phyloP scores from a whole-genome alignment of 2,888 invertebrate species.

The Drosophila diplacantha region DNA sequence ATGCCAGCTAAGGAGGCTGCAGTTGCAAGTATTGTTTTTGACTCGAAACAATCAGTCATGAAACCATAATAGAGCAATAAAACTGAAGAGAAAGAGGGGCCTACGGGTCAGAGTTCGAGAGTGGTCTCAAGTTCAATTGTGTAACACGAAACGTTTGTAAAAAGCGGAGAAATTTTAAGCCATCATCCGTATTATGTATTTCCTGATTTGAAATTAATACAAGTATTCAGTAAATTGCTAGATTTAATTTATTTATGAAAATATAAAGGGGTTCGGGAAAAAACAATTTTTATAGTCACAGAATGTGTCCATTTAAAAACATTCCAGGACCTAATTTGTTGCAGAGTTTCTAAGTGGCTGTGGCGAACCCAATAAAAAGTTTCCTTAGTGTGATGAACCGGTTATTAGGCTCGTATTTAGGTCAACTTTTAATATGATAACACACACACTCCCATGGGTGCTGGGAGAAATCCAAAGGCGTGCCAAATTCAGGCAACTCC shows the following conservation, averaged over 20 bases:
- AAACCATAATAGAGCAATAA: background rate
- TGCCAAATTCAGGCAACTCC: constrained; percentile 57
- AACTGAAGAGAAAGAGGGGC: background rate
- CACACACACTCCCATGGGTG: constrained; percentile 26
- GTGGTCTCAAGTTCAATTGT: constrained; percentile 10
- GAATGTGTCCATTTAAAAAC: too few species aligned
- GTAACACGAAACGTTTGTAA: background rate
- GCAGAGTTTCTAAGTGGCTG: constrained; percentile 66
- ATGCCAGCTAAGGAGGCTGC: background rate
- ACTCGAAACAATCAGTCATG: constrained; percentile 2
- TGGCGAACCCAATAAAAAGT: background rate
- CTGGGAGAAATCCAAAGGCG: constrained; percentile 56
- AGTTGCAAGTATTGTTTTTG: constrained; percentile 5
- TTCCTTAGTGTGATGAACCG: constrained; percentile 60
- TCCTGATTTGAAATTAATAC: background rate
- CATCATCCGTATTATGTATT: background rate
- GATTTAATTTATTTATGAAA: too few species aligned
- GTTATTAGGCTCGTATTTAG: constrained; percentile 75
- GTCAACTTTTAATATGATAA: constrained; percentile 72
- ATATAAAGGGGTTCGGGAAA: too few species aligned
- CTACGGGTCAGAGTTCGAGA: background rate
- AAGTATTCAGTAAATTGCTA: background rate
- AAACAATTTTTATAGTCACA: background rate
- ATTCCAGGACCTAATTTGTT: constrained; percentile 16
- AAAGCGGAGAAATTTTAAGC: background rate